Conservation (phyloP, 2,797 vertebrate genomes). For the Rhynchotus rufescens region DNA sequence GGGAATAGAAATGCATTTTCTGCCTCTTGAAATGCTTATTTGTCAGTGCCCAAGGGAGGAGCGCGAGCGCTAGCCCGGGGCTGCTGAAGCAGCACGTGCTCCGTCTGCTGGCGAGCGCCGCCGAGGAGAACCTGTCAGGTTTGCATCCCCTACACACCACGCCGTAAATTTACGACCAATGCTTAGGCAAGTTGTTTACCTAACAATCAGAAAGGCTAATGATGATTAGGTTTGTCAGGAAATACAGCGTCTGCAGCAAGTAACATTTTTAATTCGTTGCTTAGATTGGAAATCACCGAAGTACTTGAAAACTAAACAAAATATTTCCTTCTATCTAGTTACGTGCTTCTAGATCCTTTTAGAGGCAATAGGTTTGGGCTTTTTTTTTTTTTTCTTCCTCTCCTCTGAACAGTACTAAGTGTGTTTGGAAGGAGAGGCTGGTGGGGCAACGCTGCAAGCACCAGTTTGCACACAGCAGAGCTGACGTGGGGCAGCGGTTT, state of each 20-base stretch:
- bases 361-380: background rate
- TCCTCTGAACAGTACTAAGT: background rate
- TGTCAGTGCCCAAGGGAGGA: background rate
- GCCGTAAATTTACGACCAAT: background rate
- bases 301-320: background rate
- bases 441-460: background rate
- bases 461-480: background rate
- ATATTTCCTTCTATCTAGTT: background rate
- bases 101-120: background rate
- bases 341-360: background rate
- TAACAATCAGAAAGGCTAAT: background rate
- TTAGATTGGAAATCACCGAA: background rate
- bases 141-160: background rate
- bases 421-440: background rate
- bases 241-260: background rate
- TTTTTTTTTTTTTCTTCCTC: background rate
- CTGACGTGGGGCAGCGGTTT: background rate
- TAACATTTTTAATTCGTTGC: background rate
- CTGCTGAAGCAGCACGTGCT: background rate
- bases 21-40: conserved; percentile 49
- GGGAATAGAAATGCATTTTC: conserved; percentile 48
- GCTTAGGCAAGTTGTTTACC: background rate
- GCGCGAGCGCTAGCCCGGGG: conserved; percentile 12
- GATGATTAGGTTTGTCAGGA: conserved; percentile 13
- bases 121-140: background rate